A percentile compares a stretch with the other conserved stretches of the same genome.
These are phyloP conservation scores for Hemithea aestivaria DNA, from an alignment of 2,888 invertebrate genomes.

Conservation along the genomic window DNA sequence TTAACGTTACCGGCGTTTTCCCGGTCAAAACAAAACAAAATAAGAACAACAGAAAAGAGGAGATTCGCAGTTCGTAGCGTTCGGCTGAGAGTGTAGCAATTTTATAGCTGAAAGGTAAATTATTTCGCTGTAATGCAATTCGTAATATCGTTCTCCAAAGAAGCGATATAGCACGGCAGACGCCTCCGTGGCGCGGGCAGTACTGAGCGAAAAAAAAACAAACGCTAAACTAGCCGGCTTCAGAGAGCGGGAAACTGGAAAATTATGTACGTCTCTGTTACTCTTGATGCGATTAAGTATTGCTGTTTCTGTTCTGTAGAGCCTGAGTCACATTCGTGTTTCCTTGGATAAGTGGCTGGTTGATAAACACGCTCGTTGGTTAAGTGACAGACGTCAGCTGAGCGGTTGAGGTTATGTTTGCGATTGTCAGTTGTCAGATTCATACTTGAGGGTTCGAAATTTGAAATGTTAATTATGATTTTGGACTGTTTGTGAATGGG, in stretches of 20 bases:
- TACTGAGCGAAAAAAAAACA: constrained; percentile 66
- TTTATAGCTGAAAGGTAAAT: constrained; percentile 29
- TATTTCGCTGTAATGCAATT: constrained; percentile 26
- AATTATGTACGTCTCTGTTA: constrained; percentile 49
- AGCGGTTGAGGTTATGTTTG: constrained; percentile 12
- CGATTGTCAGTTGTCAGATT: constrained; percentile 2
- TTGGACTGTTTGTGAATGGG: too few relatives aligned
- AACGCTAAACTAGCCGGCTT: constrained; percentile 36
- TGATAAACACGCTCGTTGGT: constrained; percentile 35
- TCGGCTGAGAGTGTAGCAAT: constrained; percentile 23
- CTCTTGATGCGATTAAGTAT: constrained; percentile 27
- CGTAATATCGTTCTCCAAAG: constrained; percentile 34
- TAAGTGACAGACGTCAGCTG: constrained; percentile 18
- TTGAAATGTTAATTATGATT: too few relatives aligned
- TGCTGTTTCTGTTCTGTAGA: constrained; percentile 41
- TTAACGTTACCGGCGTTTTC: constrained; percentile 61
- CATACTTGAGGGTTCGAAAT: neutral
- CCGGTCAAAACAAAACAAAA: constrained; percentile 54
- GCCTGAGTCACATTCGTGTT: constrained; percentile 22
- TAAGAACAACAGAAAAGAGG: constrained; percentile 39
- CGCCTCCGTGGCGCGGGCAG: constrained; percentile 56
- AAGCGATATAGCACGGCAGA: constrained; percentile 43
- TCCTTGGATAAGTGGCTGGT: constrained; percentile 37
- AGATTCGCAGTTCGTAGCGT: constrained; percentile 23
- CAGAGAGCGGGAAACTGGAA: constrained; percentile 46